Base-by-base conservation (phyloP, 2,113 vertebrate species). In the Calypte anna region DNA sequence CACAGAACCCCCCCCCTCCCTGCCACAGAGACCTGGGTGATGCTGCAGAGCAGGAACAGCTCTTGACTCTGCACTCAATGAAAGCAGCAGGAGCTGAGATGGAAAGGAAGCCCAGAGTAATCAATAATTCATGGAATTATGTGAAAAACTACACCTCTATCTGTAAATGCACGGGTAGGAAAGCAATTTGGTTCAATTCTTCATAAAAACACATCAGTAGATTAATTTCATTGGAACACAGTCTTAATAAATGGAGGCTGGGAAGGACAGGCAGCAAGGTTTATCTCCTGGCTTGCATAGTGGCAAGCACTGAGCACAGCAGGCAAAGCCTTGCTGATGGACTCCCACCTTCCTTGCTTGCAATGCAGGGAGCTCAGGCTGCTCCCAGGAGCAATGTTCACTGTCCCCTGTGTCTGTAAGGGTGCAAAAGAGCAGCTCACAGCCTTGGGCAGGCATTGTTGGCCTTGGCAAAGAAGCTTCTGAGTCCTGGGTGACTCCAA, bases 21-120 rank as follows among this genome's bases (percentile, higher is more conserved):
- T 0, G 0, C 18, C 58, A 17, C 46, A 24, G 51, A 22, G 31
- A 40, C 14, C 55, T 48, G 14, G 10, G 57, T 0, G 17, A 81
- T 20, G 22, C 73, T 57, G 66, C 88, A 86, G 33, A 76, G 67
- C 61, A 82, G 48, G 74, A 66, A 68, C 21, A 57, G 3, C 57
- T 70, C 73, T 10, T 10, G 8, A 40, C 50, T 79, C 2, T 7
- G 73, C 30, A 51, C 31, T 54, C 46, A 16, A 43, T 18, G 27
- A 79, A 76, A 79, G 53, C 72, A 74, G 68, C 48, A 66, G 2
- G 6, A 68, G 25, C 25, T 1, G 28, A 85, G 31, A 48, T 2
- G 12, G 36, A 73, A 85, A 88, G 46, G 36, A 67, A 77, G 67
- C 66, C 83, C 54, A 28, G 19, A 24, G 36, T 20, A 62, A 85